phyloP scores from a whole-genome alignment of 2,888 invertebrate species.

The Electrophaes corylata region DNA sequence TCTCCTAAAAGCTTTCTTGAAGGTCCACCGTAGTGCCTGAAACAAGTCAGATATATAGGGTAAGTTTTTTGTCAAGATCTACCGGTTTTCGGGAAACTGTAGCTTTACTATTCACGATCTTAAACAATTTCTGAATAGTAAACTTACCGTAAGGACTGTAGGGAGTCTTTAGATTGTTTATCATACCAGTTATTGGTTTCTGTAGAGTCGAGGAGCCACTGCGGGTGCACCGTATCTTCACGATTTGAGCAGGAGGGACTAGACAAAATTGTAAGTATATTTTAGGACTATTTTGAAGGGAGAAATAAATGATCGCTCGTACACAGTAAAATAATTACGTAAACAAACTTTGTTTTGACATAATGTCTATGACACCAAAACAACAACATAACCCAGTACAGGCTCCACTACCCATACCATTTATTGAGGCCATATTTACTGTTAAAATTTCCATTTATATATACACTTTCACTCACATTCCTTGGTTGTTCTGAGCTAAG shows the following conservation, averaged over 20 bases:
- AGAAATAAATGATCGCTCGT: background rate
- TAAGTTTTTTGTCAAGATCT: background rate
- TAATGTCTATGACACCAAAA: slow-evolving; percentile 48
- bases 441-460: background rate
- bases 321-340: slow-evolving; percentile 27
- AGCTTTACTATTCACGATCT: slow-evolving; percentile 23
- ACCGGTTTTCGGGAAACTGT: slow-evolving; percentile 2
- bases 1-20: slow-evolving; percentile 63
- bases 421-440: background rate
- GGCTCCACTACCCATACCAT: background rate
- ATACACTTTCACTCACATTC: slow-evolving; percentile 78
- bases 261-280: slow-evolving; percentile 13
- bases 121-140: slow-evolving; percentile 11
- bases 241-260: slow-evolving; percentile 81
- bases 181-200: slow-evolving; percentile 85
- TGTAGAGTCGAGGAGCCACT: slow-evolving; percentile 86
- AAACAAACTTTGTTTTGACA: slow-evolving; percentile 41
- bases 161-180: slow-evolving; percentile 58
- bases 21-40: slow-evolving; percentile 56
- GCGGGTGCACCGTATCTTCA: slow-evolving; percentile 86
- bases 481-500: slow-evolving; percentile 83
- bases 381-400: slow-evolving; percentile 15
- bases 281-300: background rate
- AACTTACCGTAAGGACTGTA: slow-evolving; percentile 31
- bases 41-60: slow-evolving; percentile 22